Percentiles rank a stretch among this genome's conserved stretches.
These are phyloP conservation scores for Atrina japonica DNA, from an alignment of 2,888 invertebrate genomes.

Conservation along the genomic window DNA sequence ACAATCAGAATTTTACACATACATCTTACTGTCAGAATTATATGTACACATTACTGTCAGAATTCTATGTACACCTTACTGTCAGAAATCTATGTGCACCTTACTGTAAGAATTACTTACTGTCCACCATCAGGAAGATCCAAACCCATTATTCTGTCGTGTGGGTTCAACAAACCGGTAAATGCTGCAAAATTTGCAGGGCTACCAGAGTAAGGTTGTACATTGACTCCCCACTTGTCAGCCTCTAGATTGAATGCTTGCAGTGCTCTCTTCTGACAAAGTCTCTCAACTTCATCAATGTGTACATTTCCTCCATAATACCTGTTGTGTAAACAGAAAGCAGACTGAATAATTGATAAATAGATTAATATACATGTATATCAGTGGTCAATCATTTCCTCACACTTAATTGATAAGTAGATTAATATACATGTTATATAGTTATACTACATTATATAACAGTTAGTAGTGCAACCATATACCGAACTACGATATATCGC, in stretches of 20 bases:
- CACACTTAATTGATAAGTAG: too few species aligned
- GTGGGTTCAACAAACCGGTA: conserved; percentile 91
- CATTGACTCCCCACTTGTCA: conserved; percentile 89
- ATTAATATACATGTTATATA: too few species aligned
- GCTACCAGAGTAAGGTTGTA: conserved; percentile 96
- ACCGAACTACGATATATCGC: too few species aligned
- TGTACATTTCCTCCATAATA: conserved; percentile 99
- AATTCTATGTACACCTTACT: too few species aligned
- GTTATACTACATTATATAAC: too few species aligned
- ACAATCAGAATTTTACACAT: too few species aligned
- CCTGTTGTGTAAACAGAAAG: conserved; percentile 83
- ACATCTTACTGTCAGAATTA: too few species aligned
- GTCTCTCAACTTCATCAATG: conserved; percentile 95
- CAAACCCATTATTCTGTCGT: conserved; percentile 96
- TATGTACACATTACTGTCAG: too few species aligned
- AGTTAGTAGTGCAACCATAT: too few species aligned
- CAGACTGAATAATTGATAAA: too few species aligned
- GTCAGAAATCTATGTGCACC: too few species aligned
- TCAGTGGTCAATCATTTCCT: not conserved
- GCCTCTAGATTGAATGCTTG: conserved; percentile 90
- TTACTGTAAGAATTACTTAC: conserved; percentile 64
- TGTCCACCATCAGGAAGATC: conserved; percentile 99
- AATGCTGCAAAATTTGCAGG: conserved; percentile 99
- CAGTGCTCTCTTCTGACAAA: conserved; percentile 93
- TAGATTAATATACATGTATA: not conserved